Evolutionary conservation across 1,140 invertebrate genomes (phyloP).

Genomic region (Brachionus koreanus): DNA sequence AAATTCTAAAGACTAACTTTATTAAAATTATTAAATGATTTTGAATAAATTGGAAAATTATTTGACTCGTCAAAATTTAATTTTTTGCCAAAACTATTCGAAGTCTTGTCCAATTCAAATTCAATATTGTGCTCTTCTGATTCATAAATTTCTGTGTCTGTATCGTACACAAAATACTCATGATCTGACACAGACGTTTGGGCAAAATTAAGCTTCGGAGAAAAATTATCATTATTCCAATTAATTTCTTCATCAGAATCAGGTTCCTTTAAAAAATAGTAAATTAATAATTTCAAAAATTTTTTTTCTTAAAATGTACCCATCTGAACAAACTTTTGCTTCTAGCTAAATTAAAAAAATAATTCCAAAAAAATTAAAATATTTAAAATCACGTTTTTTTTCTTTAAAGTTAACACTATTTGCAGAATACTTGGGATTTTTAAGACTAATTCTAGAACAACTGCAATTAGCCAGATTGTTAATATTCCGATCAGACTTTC

Average conservation of each 20-base stretch:
- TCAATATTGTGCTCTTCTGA: neutral
- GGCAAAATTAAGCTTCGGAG: neutral
- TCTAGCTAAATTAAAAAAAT: neutral
- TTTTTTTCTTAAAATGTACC: neutral
- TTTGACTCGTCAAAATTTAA: neutral
- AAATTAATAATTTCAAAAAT: neutral
- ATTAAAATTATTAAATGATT: neutral
- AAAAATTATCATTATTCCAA: neutral
- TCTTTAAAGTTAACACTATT: neutral
- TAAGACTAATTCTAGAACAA: neutral
- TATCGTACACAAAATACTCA: neutral
- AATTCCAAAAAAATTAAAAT: neutral
- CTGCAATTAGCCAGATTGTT: neutral
- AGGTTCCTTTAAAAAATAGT: neutral
- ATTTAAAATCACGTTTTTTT: neutral
- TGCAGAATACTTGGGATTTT: neutral
- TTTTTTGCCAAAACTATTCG: neutral
- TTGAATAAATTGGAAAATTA: neutral
- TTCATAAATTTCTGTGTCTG: neutral
- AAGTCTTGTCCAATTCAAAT: neutral
- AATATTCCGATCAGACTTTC: neutral
- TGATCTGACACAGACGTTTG: neutral
- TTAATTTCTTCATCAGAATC: neutral
- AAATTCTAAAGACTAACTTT: neutral
- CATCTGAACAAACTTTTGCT: constrained; percentile 25